These are phyloP conservation scores for Leptonema lineaticorne DNA, from an alignment of 1,140 invertebrate genomes.

Conservation along the genomic window DNA sequence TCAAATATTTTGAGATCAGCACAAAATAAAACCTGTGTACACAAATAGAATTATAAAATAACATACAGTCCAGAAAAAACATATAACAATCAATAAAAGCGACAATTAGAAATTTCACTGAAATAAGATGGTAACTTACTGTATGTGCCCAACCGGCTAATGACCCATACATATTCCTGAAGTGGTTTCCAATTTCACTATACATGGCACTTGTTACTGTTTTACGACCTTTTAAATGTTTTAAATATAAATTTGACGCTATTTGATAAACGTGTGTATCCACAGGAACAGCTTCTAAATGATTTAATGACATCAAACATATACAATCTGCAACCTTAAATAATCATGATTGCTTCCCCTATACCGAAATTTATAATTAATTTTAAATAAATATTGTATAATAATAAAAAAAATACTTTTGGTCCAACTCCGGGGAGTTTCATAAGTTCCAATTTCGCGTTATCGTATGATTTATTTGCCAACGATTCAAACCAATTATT, in stretches of 20 bases:
- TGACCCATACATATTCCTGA: constrained; percentile 79
- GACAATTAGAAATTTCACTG: not conserved
- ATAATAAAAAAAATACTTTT: constrained; percentile 64
- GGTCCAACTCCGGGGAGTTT: constrained; percentile 83
- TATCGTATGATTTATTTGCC: constrained; percentile 66
- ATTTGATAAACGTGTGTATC: constrained; percentile 97
- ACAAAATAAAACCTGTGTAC: constrained; percentile 72
- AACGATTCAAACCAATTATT: constrained; percentile 71
- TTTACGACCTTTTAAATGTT: constrained; percentile 75
- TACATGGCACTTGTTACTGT: constrained; percentile 83
- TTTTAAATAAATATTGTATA: no score
- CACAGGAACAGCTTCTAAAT: constrained; percentile 87
- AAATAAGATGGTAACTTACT: constrained; percentile 53
- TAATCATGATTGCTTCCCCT: constrained; percentile 38
- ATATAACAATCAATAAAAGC: constrained; percentile 12
- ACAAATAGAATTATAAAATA: no score
- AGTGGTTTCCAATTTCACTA: constrained; percentile 79
- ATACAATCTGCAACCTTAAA: constrained; percentile 95
- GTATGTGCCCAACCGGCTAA: constrained; percentile 95
- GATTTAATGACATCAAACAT: constrained; percentile 93
- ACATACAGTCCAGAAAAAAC: constrained; percentile 6
- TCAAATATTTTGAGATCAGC: constrained; percentile 73
- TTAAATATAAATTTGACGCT: constrained; percentile 78
- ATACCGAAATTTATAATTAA: no score
- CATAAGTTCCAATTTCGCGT: constrained; percentile 74